Base-by-base conservation (phyloP, 2,888 invertebrate species). In the Plagodis dolabraria region DNA sequence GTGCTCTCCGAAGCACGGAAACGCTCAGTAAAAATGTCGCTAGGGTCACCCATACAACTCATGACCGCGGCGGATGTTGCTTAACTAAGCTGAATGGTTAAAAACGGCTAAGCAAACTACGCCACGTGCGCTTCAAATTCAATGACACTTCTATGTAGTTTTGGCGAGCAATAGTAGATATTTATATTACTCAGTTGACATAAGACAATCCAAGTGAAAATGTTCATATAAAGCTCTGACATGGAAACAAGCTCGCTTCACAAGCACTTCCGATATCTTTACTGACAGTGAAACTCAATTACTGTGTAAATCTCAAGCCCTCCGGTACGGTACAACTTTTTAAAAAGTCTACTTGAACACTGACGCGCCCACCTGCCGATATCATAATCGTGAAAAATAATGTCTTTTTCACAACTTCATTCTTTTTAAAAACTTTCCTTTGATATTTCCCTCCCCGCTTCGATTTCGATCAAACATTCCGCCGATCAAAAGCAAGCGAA, bases 401-500 rank as follows among this genome's bases (percentile, higher is more conserved):
- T 74, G 68, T 75, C 70, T 68, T 71, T 22, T 69, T 68, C 68
- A 71, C 67, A 80, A 82, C 72, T 82, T 81, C 76, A 82, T 83
- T 82, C 77, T 82, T 82, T 71, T 70, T 77, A 71, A 73, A 74
- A 83, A 79, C 69, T 72, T 74, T 78, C 74, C 86, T 90, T 90
- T 89, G 87, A 89, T 84, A 85, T 82, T 79, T 76, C 56, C 77
- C 77, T 79, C 76, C 56, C 77, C 80, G 75, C 77, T 72, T 72
- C 79, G 80, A 81, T 82, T 86, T 84, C 83, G 86, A 89, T 89
- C 87, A 87, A 85, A 85, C 81, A 6, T 82, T 83, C 81, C 77
- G 53, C 45, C 74, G 70, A 73, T 71, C 76, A 81, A 79, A 83
- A 80, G 81, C 72, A 75, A 77, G 78, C 76, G 85, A 89, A 85